Evolutionary conservation across 2,113 vertebrate species (phyloP), one percentile per base, ranked within the genome.

Genomic region (Syrrhaptes paradoxus): DNA sequence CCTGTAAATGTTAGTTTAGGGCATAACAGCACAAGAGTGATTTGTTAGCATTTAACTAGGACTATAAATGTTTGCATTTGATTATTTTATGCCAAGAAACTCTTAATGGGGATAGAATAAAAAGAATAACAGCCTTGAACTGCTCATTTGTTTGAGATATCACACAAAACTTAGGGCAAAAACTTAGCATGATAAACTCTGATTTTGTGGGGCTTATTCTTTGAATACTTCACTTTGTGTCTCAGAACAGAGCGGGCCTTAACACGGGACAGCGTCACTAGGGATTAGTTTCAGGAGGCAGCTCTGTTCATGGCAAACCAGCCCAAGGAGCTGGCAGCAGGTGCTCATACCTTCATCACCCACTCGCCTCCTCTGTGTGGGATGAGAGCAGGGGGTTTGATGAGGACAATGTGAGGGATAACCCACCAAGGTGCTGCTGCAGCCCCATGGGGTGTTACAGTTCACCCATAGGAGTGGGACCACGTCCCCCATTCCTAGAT

Each of bases 261-360:
- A 4, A 13, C 5, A 25, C 2, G 10, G 29, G 24, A 11, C 11
- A 55, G 59, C 41, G 61, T 5, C 0, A 1, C 29, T 17, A 0
- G 1, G 24, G 20, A 3, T 61, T 13, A 3, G 3, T 61, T 73
- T 52, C 70, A 65, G 82, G 61, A 77, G n/a, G 51, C 41, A 71
- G 3, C 12, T 51, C 85, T 70, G 66, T 26, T 36, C 45, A 36
- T 4, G 34, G 19, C 43, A 46, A 45, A 58, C 4, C 2, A 49
- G 20, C 61, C 18, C 1, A 0, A 57, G 36, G 29, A n/a, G 4
- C 10, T 61, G 82, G 91, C 66, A 72, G 91, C 25, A 51, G 45
- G 38, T 6, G 63, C 65, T 62, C 0, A 0, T 22, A 25, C 61
- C 70, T 46, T 24, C 66, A n/a, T 87, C 38, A 14, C 25, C 45